A percentile compares a stretch with the other conserved stretches of the same genome.
Evolutionary conservation across 2,797 vertebrate species (phyloP).

Genomic region (Sebastolobus altivelis): DNA sequence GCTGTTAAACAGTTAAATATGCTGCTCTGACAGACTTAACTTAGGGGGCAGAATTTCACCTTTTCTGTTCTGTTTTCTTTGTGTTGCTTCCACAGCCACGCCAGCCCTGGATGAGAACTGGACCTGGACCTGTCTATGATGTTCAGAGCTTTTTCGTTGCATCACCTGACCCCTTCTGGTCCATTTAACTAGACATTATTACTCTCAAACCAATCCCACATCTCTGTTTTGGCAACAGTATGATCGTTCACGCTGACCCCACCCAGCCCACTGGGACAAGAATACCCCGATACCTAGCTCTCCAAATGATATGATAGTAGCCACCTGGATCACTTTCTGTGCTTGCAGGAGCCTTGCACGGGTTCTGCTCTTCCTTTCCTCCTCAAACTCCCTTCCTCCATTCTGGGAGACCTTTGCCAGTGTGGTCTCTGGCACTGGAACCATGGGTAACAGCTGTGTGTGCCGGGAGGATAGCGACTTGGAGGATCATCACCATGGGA

Average conservation of each 20-base stretch:
- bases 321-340: conserved; percentile 96
- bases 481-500: conserved; percentile 89
- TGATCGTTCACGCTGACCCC: conserved; percentile 79
- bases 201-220: conserved; percentile 15
- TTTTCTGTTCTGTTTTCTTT: conserved; percentile 22
- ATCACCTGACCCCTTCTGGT: conserved; percentile 33
- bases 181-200: conserved; percentile 24
- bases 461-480: conserved; percentile 96
- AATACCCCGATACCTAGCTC: conserved; percentile 81
- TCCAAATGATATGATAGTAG: conserved; percentile 99
- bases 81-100: conserved; percentile 51
- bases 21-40: neutral
- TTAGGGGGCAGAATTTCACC: conserved; percentile 4
- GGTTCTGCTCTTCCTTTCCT: conserved; percentile 90
- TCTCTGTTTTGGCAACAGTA: conserved; percentile 60
- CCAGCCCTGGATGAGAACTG: conserved; percentile 41
- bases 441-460: conserved; percentile 98
- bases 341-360: conserved; percentile 95
- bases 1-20: neutral
- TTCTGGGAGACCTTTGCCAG: conserved; percentile 83
- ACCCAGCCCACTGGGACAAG: conserved; percentile 80
- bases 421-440: conserved; percentile 79
- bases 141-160: conserved; percentile 39
- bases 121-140: conserved; percentile 49
- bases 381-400: conserved; percentile 79